Conservation (phyloP, 2,113 vertebrate genomes). For the Chunga burmeisteri region DNA sequence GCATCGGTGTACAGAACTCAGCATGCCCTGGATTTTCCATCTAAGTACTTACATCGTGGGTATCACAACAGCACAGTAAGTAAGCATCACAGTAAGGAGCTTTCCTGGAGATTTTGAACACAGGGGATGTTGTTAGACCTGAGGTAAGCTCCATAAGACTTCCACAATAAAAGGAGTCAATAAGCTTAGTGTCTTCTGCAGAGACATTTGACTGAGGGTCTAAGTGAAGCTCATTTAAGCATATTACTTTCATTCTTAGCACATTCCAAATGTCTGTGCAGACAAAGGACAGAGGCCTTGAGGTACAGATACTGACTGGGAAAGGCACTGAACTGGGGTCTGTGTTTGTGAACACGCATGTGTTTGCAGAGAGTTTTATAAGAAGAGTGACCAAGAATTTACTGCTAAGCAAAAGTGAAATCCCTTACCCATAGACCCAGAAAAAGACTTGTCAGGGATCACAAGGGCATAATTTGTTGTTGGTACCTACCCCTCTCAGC, state of each 20-base stretch:
- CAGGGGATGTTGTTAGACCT: background rate
- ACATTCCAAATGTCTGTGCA: background rate
- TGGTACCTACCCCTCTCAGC: background rate
- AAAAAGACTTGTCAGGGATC: background rate
- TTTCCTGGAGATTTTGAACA: constrained; percentile 40
- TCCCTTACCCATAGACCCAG: background rate
- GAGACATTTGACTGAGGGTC: background rate
- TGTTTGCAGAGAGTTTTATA: background rate
- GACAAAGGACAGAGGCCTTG: background rate
- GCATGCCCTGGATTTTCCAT: constrained; percentile 25
- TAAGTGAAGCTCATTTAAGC: background rate
- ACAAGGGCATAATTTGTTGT: background rate
- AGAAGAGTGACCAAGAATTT: background rate
- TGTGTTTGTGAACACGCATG: background rate
- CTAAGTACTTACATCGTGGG: background rate
- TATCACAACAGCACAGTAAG: constrained; percentile 29
- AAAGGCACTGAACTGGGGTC: background rate
- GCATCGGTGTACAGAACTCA: background rate
- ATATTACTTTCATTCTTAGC: background rate
- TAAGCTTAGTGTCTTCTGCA: constrained; percentile 13
- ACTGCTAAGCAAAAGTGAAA: background rate
- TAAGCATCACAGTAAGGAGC: constrained; percentile 8
- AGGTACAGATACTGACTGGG: background rate
- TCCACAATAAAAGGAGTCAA: background rate
- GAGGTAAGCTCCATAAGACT: background rate